Evolutionary conservation across 2,888 invertebrate genomes (phyloP).

Genomic region (Conistra vaccinii): DNA sequence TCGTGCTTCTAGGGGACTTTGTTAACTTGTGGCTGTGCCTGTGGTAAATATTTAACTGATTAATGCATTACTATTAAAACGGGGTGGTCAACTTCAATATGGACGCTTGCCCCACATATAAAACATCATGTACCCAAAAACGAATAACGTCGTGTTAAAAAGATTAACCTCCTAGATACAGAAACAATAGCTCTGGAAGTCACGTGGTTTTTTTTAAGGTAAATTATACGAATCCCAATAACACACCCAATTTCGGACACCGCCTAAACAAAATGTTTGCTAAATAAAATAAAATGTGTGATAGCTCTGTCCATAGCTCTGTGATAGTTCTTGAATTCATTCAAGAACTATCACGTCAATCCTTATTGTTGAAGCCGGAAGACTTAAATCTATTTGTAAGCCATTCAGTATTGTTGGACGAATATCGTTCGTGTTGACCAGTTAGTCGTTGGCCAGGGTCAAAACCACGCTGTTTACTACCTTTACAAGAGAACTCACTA

Average conservation of each 20-base stretch:
- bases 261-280: background rate
- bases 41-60: background rate
- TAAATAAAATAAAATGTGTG: constrained; percentile 10
- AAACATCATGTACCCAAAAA: background rate
- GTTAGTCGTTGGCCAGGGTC: constrained; percentile 51
- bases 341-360: constrained; percentile 26
- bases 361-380: constrained; percentile 55
- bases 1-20: constrained; percentile 6
- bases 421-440: constrained; percentile 35
- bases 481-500: background rate
- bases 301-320: background rate
- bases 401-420: constrained; percentile 49
- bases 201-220: background rate
- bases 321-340: constrained; percentile 27
- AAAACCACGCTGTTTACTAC: constrained; percentile 54
- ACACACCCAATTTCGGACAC: background rate
- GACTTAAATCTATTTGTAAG: constrained; percentile 59
- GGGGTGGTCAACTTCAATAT: background rate
- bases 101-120: background rate
- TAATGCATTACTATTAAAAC: background rate
- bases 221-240: background rate
- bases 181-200: background rate
- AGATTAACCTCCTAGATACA: background rate
- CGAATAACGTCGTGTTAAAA: too few relatives aligned
- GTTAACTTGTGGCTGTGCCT: background rate